Base-by-base conservation (phyloP, 2,797 vertebrate species). In the Novumbra hubbsi region DNA sequence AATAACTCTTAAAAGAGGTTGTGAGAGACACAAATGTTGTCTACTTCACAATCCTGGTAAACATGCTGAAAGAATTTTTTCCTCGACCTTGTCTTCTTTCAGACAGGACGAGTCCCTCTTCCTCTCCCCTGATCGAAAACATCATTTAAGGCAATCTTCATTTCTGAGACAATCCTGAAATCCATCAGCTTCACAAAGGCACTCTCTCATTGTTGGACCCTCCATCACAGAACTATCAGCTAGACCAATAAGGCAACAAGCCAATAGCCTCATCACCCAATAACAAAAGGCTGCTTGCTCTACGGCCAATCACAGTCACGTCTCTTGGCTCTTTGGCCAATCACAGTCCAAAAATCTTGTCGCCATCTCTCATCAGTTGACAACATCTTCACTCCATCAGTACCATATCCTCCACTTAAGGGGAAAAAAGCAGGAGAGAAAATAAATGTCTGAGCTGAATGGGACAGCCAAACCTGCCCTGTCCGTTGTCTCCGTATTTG, bases 131-230 rank as follows among this genome's bases (percentile, higher is more conserved):
- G 60, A 70, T 28, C 24, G 2, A 75, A 64, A 64, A 45, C n/a
- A 74, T 75, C 60, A 75, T 85, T 85, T 92, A 92, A 92, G 91
- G 91, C 91, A 92, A 91, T 84, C 90, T 70, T 70, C 45, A 89
- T 86, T 48, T 92, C 89, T 87, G 89, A 89, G 90, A 91, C 87
- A 87, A 91, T 90, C 87, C 84, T 89, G 84, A 89, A 89, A 91
- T 85, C 84, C 85, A 79, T 89, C 86, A 79, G 80, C 79, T 70
- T 86, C 88, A 78, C 90, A 89, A 92, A 92, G 91, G 91, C 91
- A 92, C 91, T 92, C 90, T 90, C 88, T 82, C 79, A 72, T 86
- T 84, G 71, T 19, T 81, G 85, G 74, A 79, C 83, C 83, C 16
- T 52, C 48, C 15, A 63, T 68, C 72, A 84, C 71, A 32, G 49